These are phyloP conservation scores for Crenuchus spilurus DNA, from an alignment of 2,797 vertebrate genomes.

Conservation along the genomic window DNA sequence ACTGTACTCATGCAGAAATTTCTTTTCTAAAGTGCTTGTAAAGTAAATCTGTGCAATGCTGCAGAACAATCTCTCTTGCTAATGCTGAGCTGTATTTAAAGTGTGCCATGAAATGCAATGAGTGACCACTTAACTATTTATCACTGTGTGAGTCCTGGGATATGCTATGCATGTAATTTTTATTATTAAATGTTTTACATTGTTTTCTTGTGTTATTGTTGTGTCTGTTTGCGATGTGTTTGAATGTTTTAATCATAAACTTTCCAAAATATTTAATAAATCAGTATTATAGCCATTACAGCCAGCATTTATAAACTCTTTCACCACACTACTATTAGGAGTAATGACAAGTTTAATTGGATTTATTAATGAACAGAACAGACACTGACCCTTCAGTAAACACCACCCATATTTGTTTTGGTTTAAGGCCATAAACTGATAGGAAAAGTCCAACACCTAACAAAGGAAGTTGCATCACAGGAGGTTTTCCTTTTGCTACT, in stretches of 20 bases:
- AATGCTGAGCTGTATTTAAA: not conserved
- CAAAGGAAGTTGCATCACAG: not conserved
- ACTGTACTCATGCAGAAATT: constrained; percentile 40
- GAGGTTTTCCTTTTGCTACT: not conserved
- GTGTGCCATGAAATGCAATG: not conserved
- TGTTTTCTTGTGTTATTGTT: not conserved
- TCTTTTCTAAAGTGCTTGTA: constrained; percentile 69
- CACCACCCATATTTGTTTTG: not conserved
- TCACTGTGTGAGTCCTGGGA: not conserved
- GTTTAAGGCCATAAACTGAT: not conserved
- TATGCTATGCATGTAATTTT: too few relatives aligned
- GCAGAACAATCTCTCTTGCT: not conserved
- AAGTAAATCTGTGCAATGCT: constrained; percentile 15
- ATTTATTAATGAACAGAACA: not conserved
- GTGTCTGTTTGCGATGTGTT: not conserved
- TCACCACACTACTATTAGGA: not conserved
- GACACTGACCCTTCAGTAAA: not conserved
- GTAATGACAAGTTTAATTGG: not conserved
- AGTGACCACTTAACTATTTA: not conserved
- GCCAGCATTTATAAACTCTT: not conserved
- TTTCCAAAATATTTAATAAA: not conserved
- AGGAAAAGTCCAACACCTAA: not conserved
- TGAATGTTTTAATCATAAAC: too few relatives aligned
- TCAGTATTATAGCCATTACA: not conserved
- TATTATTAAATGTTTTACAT: not conserved